Base-by-base conservation (phyloP, 1,140 invertebrate genomes). In the Oryzaephilus surinamensis region DNA sequence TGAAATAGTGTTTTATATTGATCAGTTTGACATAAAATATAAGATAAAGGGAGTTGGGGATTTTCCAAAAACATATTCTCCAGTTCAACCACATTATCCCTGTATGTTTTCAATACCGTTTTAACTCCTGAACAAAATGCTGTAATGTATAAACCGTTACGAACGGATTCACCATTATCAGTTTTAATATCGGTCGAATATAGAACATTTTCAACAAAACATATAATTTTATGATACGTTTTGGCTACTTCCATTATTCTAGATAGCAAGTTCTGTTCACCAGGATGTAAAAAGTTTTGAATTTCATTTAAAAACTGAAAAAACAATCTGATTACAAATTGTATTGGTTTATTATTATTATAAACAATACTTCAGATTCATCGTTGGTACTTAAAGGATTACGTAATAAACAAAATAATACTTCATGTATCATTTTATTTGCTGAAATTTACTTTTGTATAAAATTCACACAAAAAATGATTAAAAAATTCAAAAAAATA, bases 111-210 rank as follows among this genome's bases (percentile, higher is more conserved):
- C 3, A 79, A 57, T 0, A 70, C 67, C 39, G 63, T 52, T 32
- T 74, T 63, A 33, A 79, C 60, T 6, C 75, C 76, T 57, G 71
- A 63, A 14, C 71, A 72, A 39, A 79, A 69, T 23, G 72, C 70
- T 46, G 66, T 66, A 13, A 77, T 51, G 51, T 80, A 80, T 12
- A 71, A 48, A 2, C 76, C 74, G 35, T n/a, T 32, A 12, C 27
- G 38, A 13, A 41, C 38, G 19, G 17, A 12, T 11, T 44, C 15
- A 23, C 15, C 26, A 10, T 24, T 11, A 4, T 24, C 23, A n/a
- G n/a, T n/a, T n/a, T n/a, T n/a, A n/a, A n/a, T n/a, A n/a, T n/a
- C n/a, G n/a, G n/a, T 38, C 23, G 6, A 42, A 12, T 21, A 12
- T 23, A n/a, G n/a, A n/a, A n/a, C n/a, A n/a, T 19, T 19, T 32